Evolutionary conservation across 2,113 vertebrate genomes (phyloP), one percentile per base, ranked within the genome.

Genomic region (Chionis minor): DNA sequence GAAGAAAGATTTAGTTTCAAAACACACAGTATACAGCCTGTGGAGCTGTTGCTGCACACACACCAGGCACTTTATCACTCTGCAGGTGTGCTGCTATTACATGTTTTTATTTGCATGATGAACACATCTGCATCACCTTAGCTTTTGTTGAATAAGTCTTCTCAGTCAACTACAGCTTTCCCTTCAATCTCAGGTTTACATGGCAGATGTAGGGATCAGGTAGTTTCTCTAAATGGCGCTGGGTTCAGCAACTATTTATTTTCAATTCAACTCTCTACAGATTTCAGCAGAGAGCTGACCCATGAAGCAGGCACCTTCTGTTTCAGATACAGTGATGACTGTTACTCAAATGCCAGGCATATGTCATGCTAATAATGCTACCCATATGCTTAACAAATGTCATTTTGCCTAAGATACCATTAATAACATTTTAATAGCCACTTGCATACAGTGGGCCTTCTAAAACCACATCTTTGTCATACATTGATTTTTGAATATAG

Each of bases 1-100:
- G 93, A 96, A 96, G 92, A 95, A 96, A 96, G 92, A 96, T 94
- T 96, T 96, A 90, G 83, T 96, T 96, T 92, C 94, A 81, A 92
- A 97, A 86, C 81, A 91, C 70, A 92, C 4, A 63, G 63, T 38
- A 52, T 35, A 73, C 28, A 56, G 95, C 49, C 86, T 91, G 58
- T 73, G 51, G 75, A 92, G 58, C 30, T 80, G 81, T 85, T 87
- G 87, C 70, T 22, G 63, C 54, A 72, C 17, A 47, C 26, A 62
- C 40, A 62, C 45, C 0, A 1, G 66, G 49, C 58, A 65, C 59
- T 91, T 94, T 28, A 62, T 71, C 86, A 74, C 40, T 15, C 32
- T 1, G 2, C 74, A 75, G 66, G 51, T 84, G 28, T 0, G 0
- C n/a, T 66, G 42, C 35, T 94, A 44, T 51, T 4, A 0, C 45